phyloP scores from a whole-genome alignment of 2,888 invertebrate species.

The Herminia tarsipennalis region DNA sequence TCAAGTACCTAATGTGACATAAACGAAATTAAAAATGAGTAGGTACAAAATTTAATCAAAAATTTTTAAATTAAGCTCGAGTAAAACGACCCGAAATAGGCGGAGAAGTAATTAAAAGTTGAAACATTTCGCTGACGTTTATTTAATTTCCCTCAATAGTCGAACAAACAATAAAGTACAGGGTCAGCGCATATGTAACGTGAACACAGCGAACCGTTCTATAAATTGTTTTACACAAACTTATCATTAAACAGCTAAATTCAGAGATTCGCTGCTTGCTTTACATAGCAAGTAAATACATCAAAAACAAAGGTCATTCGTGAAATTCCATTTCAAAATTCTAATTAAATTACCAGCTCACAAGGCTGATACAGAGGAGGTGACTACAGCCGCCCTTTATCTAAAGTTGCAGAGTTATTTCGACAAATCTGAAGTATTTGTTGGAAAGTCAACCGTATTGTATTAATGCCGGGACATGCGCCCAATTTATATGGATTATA shows the following conservation, averaged over 20 bases:
- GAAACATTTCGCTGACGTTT: constrained; percentile 53
- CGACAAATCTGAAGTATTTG: constrained; percentile 72
- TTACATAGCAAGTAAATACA: constrained; percentile 62
- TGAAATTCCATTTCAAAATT: constrained; percentile 72
- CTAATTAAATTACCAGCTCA: constrained; percentile 72
- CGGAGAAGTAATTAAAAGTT: constrained; percentile 59
- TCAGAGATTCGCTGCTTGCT: constrained; percentile 48
- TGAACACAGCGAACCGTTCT: constrained; percentile 31
- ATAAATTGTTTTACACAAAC: constrained; percentile 53
- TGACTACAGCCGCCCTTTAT: constrained; percentile 68
- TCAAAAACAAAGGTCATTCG: constrained; percentile 67
- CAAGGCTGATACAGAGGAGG: constrained; percentile 55
- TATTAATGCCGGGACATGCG: constrained; percentile 55
- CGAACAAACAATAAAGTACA: constrained; percentile 51
- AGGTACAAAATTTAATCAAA: constrained; percentile 38
- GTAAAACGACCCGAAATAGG: constrained; percentile 38
- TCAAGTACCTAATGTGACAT: constrained; percentile 9
- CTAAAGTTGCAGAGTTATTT: constrained; percentile 70
- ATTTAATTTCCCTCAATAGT: constrained; percentile 54
- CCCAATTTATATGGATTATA: constrained; percentile 52
- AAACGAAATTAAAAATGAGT: constrained; percentile 33
- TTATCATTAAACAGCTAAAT: constrained; percentile 48
- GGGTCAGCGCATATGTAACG: not conserved
- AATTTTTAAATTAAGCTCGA: constrained; percentile 46
- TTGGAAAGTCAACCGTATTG: constrained; percentile 59